phyloP scores from a whole-genome alignment of 1,140 invertebrate species.

The Papilio glaucus region DNA sequence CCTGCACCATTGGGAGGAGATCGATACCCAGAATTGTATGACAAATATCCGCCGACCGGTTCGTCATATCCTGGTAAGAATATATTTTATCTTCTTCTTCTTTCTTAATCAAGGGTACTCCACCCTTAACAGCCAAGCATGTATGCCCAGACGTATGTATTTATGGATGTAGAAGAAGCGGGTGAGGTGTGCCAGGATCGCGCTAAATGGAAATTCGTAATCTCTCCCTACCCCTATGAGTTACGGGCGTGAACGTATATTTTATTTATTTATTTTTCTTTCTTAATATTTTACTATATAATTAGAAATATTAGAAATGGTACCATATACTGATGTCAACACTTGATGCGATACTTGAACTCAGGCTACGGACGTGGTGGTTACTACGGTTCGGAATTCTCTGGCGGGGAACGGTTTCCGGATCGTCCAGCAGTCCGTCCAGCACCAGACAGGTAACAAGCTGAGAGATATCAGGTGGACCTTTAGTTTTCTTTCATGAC shows the following conservation, averaged over 20 bases:
- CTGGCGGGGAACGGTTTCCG: constrained; percentile 64
- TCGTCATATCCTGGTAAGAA: constrained; percentile 78
- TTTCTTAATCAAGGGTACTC: no score
- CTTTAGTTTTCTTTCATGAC: neutral
- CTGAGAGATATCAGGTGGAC: neutral
- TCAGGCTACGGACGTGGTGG: constrained; percentile 73
- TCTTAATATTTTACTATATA: constrained; percentile 31
- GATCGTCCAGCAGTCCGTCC: constrained; percentile 70
- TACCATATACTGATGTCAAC: neutral
- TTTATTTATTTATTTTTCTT: no score
- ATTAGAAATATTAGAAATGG: neutral
- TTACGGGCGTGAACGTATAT: no score
- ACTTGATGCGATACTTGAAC: neutral
- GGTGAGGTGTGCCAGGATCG: no score
- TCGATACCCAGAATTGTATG: constrained; percentile 77
- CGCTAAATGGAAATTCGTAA: no score
- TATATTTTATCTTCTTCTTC: neutral
- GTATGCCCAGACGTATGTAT: no score
- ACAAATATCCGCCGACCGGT: constrained; percentile 82
- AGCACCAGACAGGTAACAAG: constrained; percentile 65
- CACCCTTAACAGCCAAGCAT: no score
- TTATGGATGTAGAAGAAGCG: no score
- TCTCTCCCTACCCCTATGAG: no score
- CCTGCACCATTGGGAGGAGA: constrained; percentile 76
- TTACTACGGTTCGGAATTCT: constrained; percentile 71